A percentile compares a stretch with the other conserved stretches of the same genome.
Evolutionary conservation across 2,888 invertebrate genomes (phyloP).

Genomic region (Apodemia mormo): DNA sequence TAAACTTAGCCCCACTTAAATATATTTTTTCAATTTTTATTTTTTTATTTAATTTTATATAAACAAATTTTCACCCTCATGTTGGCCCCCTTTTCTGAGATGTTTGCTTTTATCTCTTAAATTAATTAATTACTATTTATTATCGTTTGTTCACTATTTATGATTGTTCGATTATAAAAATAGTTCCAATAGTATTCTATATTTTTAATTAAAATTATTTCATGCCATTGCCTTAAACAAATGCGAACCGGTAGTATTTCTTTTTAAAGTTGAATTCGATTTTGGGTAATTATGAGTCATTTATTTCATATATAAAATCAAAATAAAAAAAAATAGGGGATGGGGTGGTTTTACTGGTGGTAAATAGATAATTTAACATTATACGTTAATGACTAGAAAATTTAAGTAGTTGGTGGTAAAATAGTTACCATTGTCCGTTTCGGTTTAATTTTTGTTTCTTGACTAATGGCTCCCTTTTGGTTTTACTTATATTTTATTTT

Average conservation of each 20-base stretch:
- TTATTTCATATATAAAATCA: constrained; percentile 10
- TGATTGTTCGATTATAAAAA: too few species aligned
- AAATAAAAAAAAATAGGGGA: constrained; percentile 13
- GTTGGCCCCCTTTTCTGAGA: too few species aligned
- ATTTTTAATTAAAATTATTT: not conserved
- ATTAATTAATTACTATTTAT: too few species aligned
- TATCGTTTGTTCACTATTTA: too few species aligned
- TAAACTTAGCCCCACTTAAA: too few species aligned
- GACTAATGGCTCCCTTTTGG: not conserved
- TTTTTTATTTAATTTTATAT: too few species aligned
- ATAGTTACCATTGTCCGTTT: constrained; percentile 4
- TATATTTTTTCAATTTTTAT: too few species aligned
- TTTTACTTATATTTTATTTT: not conserved
- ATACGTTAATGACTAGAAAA: not conserved
- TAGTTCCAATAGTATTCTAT: too few species aligned
- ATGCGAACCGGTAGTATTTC: constrained; percentile 7
- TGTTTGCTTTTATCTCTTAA: too few species aligned
- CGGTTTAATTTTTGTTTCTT: constrained; percentile 12
- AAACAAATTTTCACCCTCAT: too few species aligned
- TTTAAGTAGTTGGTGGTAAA: not conserved
- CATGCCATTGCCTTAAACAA: not conserved
- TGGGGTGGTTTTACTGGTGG: constrained; percentile 4
- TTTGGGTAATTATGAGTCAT: constrained; percentile 8
- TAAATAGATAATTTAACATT: not conserved
- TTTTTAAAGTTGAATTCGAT: constrained; percentile 3